Base-by-base conservation (phyloP, 2,113 vertebrate genomes). In the Ameiurus melas region DNA sequence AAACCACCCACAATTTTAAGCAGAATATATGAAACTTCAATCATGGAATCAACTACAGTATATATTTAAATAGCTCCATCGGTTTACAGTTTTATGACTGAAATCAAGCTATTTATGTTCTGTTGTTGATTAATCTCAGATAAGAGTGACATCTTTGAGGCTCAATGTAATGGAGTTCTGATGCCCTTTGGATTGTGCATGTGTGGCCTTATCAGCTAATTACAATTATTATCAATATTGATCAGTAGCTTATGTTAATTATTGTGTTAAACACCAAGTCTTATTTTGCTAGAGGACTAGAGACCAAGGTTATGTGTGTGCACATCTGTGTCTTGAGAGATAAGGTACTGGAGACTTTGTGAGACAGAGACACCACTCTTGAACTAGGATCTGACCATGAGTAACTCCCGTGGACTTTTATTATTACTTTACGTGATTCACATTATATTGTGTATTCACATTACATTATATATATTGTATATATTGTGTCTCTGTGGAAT, bases 101-200 rank as follows among this genome's bases (percentile, higher is more conserved):
- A 62, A 62, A 62, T 88, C 47, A 82, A 75, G 70, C 13, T 70
- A 83, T 64, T 77, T 36, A 84, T 25, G 39, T 17, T 55, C n/a
- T n/a, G 68, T 62, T 83, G 64, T 9, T 73, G 66, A 87, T 84
- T 84, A 84, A 77, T 71, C n/a, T 22, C 39, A 33, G 81, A 84
- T 83, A 60, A 87, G 25, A 1, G 36, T 17, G 27, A n/a, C 16
- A 16, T 71, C 10, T 75, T 75, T 84, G 39, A 77, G 66, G n/a
- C 8, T 66, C 2, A 6, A n/a, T 53, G 13, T 51, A 55, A 73
- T 22, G 66, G 22, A 64, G n/a, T 27, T 53, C 57, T 84, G 20
- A 62, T 83, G 86, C 80, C 79, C 80, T 62, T 87, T 87, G 86
- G 66, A 87, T 47, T 1, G 1, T 47, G 17, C 16, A 62, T 79